phyloP scores from a whole-genome alignment of 2,888 invertebrate species.

The Eupithecia abbreviata region DNA sequence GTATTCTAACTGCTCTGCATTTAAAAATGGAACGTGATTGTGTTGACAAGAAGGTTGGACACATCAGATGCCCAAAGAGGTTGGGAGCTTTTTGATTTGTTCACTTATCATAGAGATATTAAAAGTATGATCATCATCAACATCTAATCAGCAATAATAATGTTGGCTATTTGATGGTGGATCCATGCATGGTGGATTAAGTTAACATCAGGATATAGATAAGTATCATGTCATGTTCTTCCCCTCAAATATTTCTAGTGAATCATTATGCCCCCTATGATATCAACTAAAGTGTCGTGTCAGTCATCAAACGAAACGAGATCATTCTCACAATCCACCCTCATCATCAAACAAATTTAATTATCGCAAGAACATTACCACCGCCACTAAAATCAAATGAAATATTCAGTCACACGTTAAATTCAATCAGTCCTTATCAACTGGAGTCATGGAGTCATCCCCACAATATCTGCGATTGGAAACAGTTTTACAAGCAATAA shows the following conservation, averaged over 20 bases:
- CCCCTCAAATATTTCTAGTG: neutral
- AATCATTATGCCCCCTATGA: neutral
- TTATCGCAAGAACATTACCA: slow-evolving; percentile 54
- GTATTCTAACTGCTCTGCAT: slow-evolving; percentile 48
- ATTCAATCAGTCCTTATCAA: slow-evolving; percentile 76
- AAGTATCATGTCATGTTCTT: neutral
- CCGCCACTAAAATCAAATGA: slow-evolving; percentile 56
- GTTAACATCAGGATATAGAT: no score
- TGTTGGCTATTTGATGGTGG: neutral
- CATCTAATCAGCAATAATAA: neutral
- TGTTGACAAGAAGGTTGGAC: slow-evolving; percentile 22
- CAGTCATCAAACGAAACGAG: slow-evolving; percentile 7
- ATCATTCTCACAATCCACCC: slow-evolving; percentile 31
- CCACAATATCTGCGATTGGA: slow-evolving; percentile 80
- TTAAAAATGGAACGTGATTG: slow-evolving; percentile 35
- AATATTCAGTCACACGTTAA: slow-evolving; percentile 72
- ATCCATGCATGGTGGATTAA: no score
- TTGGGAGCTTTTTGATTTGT: neutral
- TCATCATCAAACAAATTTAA: slow-evolving; percentile 46
- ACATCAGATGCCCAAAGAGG: neutral
- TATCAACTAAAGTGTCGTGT: slow-evolving; percentile 11
- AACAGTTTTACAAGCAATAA: slow-evolving; percentile 84
- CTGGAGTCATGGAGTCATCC: slow-evolving; percentile 62
- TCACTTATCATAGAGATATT: neutral
- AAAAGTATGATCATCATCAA: no score